Evolutionary conservation across 2,113 vertebrate genomes (phyloP), one percentile per base, ranked within the genome.

Genomic region (Vulpes ferrilata): DNA sequence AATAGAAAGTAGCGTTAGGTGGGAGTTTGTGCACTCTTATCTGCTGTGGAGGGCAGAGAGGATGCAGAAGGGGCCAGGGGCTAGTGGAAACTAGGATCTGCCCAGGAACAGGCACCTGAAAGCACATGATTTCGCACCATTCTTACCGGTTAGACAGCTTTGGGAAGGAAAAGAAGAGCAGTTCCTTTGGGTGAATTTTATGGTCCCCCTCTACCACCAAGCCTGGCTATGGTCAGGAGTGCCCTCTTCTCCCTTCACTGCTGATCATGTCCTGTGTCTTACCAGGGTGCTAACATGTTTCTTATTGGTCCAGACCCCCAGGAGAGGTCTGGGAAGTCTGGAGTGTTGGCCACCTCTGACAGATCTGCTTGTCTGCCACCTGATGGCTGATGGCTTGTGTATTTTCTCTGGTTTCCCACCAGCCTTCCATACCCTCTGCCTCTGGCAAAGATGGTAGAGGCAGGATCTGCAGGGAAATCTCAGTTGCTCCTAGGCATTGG

Each of bases 301-400:
- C 43, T 64, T 35, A 32, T 67, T 48, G 57, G 43, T 27, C 22
- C 48, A 78, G 23, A 67, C 0, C 7, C 35, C 73, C 5, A 53
- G 57, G 64, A 84, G 82, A 71, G 57, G n/a, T n/a, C 19, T n/a
- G 25, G 32, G n/a, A 71, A 48, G 8, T 32, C 59, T 87, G 60
- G 17, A 9, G 11, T 9, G 4, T 59, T 12, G 7, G 16, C 25
- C 6, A 5, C 16, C 62, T 62, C 67, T 3, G n/a, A 60, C 12
- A 62, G 38, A 22, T 16, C 23, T 43, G 16, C 35, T 57, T 4
- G 10, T 11, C 35, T 1, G 5, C 8, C 0, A 1, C 13, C 7
- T 1, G 32, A n/a, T 11, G 27, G 16, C 65, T 7, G 25, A 51
- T 0, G 19, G 27, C 65, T 20, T 43, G 1, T 1, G 23, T 17